Base-by-base conservation (phyloP, 1,140 invertebrate species). In the Rhagoletis pomonella region DNA sequence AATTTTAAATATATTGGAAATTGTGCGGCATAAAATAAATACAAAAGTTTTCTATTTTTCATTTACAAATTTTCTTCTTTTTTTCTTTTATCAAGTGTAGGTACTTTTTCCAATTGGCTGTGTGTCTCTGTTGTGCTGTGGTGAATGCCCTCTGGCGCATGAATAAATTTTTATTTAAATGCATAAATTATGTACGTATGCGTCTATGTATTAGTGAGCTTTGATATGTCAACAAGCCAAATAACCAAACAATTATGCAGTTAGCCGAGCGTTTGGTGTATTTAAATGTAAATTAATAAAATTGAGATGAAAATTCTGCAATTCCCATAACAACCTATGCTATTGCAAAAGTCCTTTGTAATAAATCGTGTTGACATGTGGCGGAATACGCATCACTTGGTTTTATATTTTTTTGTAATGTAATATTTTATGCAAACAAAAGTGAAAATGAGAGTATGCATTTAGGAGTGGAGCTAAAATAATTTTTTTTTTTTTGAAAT, bases 81-180 rank as follows among this genome's bases (percentile, higher is more conserved):
- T 59, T 59, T 59, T 64, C 10, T 64, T 4, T 17, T 17, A 64
- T 17, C 17, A 14, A 64, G 17, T 29, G 29, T 29, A 29, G 29
- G 29, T 29, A 64, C 17, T 12, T n/a, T 17, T 64, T 17, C 17
- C 17, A 14, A 64, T 64, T 64, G 9, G 62, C 17, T n/a, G 47
- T 50, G 55, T 58, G 50, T 62, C n/a, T 0, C 60, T 29, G 12
- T 29, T 55, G n/a, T 29, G 67, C 55, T 10, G 47, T 55, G n/a
- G 47, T 10, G 73, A 4, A 50, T n/a, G n/a, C 5, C 47, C 47
- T 10, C 44, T 19, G 12, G 73, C 73, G 73, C 14, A 55, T 55
- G 47, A 81, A 81, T 81, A 81, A 73, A 81, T 81, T 81, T 81
- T 50, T 81, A 81, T 81, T 19, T 81, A 81, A 81, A 81, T 81